These are phyloP conservation scores for Bubalus kerabau DNA, from an alignment of 2,113 vertebrate genomes.

Conservation along the genomic window DNA sequence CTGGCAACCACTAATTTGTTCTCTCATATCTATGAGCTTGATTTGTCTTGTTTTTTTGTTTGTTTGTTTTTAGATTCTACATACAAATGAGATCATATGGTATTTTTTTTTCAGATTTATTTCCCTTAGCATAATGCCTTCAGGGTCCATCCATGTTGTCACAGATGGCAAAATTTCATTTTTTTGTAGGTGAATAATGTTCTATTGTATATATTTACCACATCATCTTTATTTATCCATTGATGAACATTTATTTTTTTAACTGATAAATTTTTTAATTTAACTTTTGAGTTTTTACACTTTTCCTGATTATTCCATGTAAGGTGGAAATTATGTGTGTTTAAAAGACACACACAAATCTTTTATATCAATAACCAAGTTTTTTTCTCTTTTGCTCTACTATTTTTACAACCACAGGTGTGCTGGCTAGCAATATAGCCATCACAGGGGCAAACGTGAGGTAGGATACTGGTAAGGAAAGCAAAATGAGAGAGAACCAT, in stretches of 20 bases:
- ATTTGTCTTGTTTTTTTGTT: background rate
- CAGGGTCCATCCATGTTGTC: background rate
- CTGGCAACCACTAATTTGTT: background rate
- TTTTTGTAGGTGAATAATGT: background rate
- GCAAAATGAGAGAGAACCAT: constrained; percentile 94
- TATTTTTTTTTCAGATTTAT: background rate
- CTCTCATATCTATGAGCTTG: background rate
- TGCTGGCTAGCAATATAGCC: constrained; percentile 97
- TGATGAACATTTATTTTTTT: constrained; percentile 50
- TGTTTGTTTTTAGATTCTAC: background rate
- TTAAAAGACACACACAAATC: constrained; percentile 99
- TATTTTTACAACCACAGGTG: constrained; percentile 98
- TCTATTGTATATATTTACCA: background rate
- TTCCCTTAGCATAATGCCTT: background rate
- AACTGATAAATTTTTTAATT: constrained; percentile 86
- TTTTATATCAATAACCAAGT: constrained; percentile 95
- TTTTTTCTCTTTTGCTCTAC: constrained; percentile 88
- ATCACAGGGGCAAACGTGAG: constrained; percentile 97
- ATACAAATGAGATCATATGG: background rate
- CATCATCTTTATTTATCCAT: background rate
- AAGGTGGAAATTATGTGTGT: constrained; percentile 96
- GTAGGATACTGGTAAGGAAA: constrained; percentile 99
- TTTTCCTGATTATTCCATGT: constrained; percentile 95
- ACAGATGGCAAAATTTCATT: background rate
- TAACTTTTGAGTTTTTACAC: constrained; percentile 98